Conservation (phyloP, 2,888 invertebrate species). For the Penaeus monodon region DNA sequence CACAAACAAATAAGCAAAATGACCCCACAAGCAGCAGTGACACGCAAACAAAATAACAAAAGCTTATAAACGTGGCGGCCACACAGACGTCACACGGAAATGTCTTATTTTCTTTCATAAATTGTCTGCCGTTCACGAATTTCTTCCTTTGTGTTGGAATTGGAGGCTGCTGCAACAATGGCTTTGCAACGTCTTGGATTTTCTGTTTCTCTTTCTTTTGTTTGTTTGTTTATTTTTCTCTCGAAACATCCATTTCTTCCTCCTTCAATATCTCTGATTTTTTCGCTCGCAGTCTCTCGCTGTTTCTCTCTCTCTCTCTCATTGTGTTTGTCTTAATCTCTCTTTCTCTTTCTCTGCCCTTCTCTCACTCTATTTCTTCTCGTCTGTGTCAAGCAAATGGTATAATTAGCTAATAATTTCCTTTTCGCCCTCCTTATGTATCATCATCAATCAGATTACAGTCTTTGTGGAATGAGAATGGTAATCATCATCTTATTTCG, state of each 20-base stretch:
- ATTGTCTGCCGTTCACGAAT: no score
- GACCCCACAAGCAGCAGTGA: no score
- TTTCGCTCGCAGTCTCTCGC: not conserved
- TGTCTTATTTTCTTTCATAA: no score
- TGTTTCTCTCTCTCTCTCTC: conserved; percentile 15
- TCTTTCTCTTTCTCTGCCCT: not conserved
- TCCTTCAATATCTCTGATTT: not conserved
- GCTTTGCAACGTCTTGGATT: not conserved
- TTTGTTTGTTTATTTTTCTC: not conserved
- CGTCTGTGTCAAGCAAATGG: conserved; percentile 9
- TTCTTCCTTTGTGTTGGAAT: no score
- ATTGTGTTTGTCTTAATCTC: conserved; percentile 14
- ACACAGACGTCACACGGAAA: no score
- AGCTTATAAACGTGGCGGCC: no score
- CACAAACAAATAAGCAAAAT: no score
- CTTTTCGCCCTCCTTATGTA: conserved; percentile 1
- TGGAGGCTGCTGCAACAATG: no score
- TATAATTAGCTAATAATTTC: conserved; percentile 33
- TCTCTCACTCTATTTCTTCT: not conserved
- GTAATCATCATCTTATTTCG: conserved; percentile 17
- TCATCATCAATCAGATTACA: conserved; percentile 19
- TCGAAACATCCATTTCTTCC: not conserved
- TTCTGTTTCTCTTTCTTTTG: not conserved
- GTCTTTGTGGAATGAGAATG: conserved; percentile 21
- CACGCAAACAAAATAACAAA: no score